A percentile compares a stretch with the other conserved stretches of the same genome.
Evolutionary conservation across 2,888 invertebrate species (phyloP).

Genomic region (Eumerus sabulonum): DNA sequence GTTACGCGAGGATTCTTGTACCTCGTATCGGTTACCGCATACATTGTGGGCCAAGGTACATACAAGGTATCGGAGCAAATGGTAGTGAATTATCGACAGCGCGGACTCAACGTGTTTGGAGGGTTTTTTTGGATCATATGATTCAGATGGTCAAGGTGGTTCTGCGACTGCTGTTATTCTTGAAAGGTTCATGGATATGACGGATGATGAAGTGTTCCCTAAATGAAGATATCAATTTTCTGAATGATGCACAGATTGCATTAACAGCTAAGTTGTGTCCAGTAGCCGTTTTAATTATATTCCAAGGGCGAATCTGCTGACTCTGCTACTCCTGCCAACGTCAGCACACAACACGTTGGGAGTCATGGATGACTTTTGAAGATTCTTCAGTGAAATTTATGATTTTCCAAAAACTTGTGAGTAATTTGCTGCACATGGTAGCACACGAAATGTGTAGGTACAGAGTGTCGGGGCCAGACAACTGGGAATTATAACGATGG

Average conservation of each 20-base stretch:
- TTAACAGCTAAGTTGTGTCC: not conserved
- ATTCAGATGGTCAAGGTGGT: slow-evolving; percentile 33
- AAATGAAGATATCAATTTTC: too few relatives aligned
- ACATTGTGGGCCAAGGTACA: not conserved
- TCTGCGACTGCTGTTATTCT: not conserved
- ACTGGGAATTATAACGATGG: too few relatives aligned
- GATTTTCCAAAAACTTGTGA: slow-evolving; percentile 3
- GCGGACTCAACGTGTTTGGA: slow-evolving; percentile 20
- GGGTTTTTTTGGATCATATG: slow-evolving; percentile 34
- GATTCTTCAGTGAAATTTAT: slow-evolving; percentile 1
- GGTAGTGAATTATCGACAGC: slow-evolving; percentile 46
- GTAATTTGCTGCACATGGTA: slow-evolving; percentile 1
- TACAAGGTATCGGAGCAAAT: slow-evolving; percentile 10
- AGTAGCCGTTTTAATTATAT: not conserved
- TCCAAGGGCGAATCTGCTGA: not conserved
- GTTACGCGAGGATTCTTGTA: slow-evolving; percentile 8
- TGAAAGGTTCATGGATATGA: too few relatives aligned
- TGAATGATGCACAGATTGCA: too few relatives aligned
- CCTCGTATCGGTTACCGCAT: slow-evolving; percentile 6
- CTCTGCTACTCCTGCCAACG: too few relatives aligned
- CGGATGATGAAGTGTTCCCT: too few relatives aligned
- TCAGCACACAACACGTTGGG: too few relatives aligned
- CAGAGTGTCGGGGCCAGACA: too few relatives aligned
- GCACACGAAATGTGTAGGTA: too few relatives aligned
- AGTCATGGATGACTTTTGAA: too few relatives aligned